A percentile compares a stretch with the other conserved stretches of the same genome.
These are phyloP conservation scores for Hymenopus coronatus DNA, from an alignment of 2,888 invertebrate genomes.

Conservation along the genomic window DNA sequence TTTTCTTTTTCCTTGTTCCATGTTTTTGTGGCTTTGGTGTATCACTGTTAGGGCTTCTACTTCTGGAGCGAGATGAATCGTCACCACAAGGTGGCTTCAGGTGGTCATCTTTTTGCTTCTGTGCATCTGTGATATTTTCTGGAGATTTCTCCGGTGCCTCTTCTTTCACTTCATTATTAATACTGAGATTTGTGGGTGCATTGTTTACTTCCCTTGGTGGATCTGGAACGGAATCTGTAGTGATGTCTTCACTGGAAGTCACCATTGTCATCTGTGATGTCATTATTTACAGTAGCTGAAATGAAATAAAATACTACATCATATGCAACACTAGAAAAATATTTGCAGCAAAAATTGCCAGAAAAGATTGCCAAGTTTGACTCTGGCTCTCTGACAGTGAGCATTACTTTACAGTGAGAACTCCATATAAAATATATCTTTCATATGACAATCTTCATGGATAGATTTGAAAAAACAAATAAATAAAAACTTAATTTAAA, in stretches of 20 bases:
- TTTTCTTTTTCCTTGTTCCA: not conserved
- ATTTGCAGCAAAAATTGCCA: no score
- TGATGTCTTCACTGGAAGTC: not conserved
- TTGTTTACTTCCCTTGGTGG: not conserved
- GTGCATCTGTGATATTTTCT: not conserved
- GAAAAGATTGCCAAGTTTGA: no score
- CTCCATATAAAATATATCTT: no score
- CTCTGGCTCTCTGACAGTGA: no score
- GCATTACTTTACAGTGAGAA: no score
- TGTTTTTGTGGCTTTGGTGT: not conserved
- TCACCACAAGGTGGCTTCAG: not conserved
- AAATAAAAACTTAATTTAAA: no score
- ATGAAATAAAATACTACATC: not conserved
- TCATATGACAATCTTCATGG: no score
- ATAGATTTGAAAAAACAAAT: no score
- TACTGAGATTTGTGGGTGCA: not conserved
- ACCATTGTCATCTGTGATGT: not conserved
- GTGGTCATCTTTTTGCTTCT: not conserved
- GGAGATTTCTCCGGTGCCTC: not conserved
- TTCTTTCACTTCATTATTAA: not conserved
- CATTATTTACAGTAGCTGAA: not conserved
- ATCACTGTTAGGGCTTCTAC: not conserved
- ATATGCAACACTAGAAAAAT: not conserved
- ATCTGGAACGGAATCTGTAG: conserved; percentile 4
- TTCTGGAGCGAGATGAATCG: not conserved